Evolutionary conservation across 2,113 vertebrate genomes (phyloP).

Genomic region (Ophiodon elongatus): DNA sequence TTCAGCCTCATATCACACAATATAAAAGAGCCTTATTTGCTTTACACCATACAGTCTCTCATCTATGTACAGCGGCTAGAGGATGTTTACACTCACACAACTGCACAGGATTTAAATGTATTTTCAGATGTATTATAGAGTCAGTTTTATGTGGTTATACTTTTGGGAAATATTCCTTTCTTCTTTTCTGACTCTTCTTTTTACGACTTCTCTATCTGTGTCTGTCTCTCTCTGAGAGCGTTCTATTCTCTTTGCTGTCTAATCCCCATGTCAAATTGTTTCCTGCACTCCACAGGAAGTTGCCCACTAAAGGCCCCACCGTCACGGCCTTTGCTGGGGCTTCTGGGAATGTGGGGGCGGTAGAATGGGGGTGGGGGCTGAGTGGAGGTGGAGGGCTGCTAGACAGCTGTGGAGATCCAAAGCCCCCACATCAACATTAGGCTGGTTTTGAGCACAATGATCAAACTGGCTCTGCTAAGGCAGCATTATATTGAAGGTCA

Average conservation of each 20-base stretch:
- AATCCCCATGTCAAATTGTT: slow-evolving; percentile 84
- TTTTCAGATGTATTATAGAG: background rate
- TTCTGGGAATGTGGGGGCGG: slow-evolving; percentile 78
- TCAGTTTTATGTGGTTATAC: slow-evolving; percentile 12
- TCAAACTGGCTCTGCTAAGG: slow-evolving; percentile 22
- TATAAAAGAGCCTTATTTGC: too few species aligned
- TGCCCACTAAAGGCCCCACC: slow-evolving; percentile 67
- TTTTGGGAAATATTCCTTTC: slow-evolving; percentile 15
- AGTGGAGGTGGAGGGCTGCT: slow-evolving; percentile 39
- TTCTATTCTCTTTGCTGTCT: slow-evolving; percentile 68
- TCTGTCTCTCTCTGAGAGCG: background rate
- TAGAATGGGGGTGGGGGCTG: slow-evolving; percentile 8
- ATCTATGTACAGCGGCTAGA: background rate
- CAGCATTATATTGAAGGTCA: slow-evolving; percentile 63
- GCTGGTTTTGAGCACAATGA: slow-evolving; percentile 43
- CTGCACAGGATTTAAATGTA: slow-evolving; percentile 8
- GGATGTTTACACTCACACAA: background rate
- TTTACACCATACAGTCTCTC: background rate
- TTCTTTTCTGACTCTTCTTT: slow-evolving; percentile 29
- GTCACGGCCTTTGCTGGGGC: slow-evolving; percentile 67
- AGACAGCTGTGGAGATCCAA: slow-evolving; percentile 77
- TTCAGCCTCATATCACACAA: background rate
- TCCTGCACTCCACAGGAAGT: slow-evolving; percentile 82
- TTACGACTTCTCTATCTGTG: slow-evolving; percentile 5
- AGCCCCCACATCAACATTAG: slow-evolving; percentile 56